These are phyloP conservation scores for Zoanthus sociatus DNA, from an alignment of 92 coral and sea anemone species.

Conservation along the genomic window DNA sequence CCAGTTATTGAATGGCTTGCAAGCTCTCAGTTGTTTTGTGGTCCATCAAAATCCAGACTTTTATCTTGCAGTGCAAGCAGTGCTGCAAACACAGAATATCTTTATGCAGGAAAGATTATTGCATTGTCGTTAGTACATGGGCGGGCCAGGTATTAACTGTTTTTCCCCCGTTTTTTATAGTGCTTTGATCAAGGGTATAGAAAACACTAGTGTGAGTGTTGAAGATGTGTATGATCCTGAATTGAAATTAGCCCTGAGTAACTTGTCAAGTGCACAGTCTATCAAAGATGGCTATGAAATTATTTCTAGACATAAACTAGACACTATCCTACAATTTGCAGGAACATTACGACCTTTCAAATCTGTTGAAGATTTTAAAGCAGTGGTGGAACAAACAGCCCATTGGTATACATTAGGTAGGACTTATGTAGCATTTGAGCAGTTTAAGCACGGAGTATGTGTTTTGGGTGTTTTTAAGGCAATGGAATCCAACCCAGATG, in stretches of 20 bases:
- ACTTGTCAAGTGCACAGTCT: conserved; percentile 52
- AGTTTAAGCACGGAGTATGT: conserved; percentile 67
- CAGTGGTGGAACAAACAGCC: conserved; percentile 68
- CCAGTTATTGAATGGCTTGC: conserved; percentile 53
- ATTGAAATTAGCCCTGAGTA: conserved; percentile 57
- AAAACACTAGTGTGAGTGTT: conserved; percentile 46
- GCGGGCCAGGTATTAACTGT: conserved; percentile 67
- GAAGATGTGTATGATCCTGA: conserved; percentile 78
- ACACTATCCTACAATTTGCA: conserved; percentile 53
- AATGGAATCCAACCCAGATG: conserved; percentile 61
- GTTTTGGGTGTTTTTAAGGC: conserved; percentile 70
- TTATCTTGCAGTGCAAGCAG: conserved; percentile 65
- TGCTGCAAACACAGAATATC: conserved; percentile 60
- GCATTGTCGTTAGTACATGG: conserved; percentile 81
- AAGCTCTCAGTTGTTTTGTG: conserved; percentile 54
- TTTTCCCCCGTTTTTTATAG: conserved; percentile 68
- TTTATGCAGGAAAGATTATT: conserved; percentile 71
- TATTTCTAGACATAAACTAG: conserved; percentile 63
- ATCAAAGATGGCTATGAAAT: conserved; percentile 60
- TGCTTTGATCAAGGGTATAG: conserved; percentile 70
- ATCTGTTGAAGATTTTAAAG: conserved; percentile 57
- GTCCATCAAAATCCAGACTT: conserved; percentile 46
- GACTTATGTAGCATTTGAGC: conserved; percentile 68
- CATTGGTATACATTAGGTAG: conserved; percentile 72
- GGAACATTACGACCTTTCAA: conserved; percentile 57